A percentile compares a stretch with the other conserved stretches of the same genome.
phyloP scores from a whole-genome alignment of 2,113 vertebrate species.

The Alligator sinensis region DNA sequence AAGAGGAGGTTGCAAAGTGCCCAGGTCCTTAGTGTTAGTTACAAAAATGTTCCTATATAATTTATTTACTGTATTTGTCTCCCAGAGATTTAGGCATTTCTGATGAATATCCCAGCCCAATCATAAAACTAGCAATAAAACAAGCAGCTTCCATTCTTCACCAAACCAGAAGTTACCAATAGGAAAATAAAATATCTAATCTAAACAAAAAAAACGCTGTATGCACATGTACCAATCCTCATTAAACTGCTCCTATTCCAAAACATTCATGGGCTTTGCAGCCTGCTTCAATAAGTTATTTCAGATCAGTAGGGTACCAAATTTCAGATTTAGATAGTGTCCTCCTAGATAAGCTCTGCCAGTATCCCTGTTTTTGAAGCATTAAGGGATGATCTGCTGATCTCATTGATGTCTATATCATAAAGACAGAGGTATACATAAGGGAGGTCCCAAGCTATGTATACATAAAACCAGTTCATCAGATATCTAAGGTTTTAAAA shows the following conservation, averaged over 20 bases:
- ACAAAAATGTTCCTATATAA: background rate
- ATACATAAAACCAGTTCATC: background rate
- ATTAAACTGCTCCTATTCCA: background rate
- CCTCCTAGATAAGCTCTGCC: background rate
- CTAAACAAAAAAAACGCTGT: background rate
- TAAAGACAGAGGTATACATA: background rate
- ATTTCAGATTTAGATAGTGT: background rate
- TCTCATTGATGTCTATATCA: background rate
- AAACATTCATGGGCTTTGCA: background rate
- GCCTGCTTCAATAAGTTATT: background rate
- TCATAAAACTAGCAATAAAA: background rate
- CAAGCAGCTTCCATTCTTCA: background rate
- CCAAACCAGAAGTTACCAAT: background rate
- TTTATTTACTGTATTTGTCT: background rate
- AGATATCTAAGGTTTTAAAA: background rate
- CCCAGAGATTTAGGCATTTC: background rate
- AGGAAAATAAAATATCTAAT: background rate
- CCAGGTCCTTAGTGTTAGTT: background rate
- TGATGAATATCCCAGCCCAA: background rate
- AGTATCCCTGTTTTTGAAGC: background rate
- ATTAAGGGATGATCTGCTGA: background rate
- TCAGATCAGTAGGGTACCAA: background rate
- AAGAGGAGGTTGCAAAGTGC: background rate
- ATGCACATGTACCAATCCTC: background rate
- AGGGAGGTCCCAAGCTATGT: background rate